These are phyloP conservation scores for Mormyrops attenuatus DNA, from an alignment of 2,797 vertebrate genomes.

Conservation along the genomic window DNA sequence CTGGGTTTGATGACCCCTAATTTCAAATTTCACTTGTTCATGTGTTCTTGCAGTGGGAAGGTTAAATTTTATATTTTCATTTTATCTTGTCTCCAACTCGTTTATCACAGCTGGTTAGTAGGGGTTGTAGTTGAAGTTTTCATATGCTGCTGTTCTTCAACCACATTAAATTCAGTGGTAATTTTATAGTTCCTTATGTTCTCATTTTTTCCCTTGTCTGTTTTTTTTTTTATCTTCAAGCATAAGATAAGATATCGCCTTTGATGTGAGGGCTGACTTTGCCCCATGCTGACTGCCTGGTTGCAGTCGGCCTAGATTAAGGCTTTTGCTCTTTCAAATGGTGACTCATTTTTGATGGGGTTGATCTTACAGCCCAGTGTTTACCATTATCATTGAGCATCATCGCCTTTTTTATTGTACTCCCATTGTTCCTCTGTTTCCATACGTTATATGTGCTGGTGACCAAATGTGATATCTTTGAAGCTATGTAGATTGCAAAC, in stretches of 20 bases:
- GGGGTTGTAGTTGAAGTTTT: background rate
- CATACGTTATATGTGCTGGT: background rate
- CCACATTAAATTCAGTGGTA: background rate
- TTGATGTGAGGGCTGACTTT: constrained; percentile 68
- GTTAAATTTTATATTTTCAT: background rate
- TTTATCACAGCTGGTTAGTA: background rate
- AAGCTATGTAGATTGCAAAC: background rate
- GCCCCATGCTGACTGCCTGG: constrained; percentile 51
- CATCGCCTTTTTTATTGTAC: background rate
- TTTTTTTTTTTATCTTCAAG: constrained; percentile 43
- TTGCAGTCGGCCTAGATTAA: constrained; percentile 49
- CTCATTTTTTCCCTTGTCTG: constrained; percentile 29
- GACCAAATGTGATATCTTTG: background rate
- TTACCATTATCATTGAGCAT: background rate
- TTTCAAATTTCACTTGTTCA: background rate
- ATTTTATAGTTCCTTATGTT: background rate
- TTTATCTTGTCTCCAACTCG: background rate
- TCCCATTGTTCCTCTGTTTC: background rate
- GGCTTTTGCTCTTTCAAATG: background rate
- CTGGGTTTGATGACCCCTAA: background rate
- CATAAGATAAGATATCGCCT: constrained; percentile 66
- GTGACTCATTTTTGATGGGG: background rate
- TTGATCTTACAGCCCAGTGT: background rate
- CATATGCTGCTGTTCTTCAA: background rate
- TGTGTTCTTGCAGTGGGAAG: background rate